Evolutionary conservation across 2,888 invertebrate species (phyloP).

Genomic region (Carabus problematicus): DNA sequence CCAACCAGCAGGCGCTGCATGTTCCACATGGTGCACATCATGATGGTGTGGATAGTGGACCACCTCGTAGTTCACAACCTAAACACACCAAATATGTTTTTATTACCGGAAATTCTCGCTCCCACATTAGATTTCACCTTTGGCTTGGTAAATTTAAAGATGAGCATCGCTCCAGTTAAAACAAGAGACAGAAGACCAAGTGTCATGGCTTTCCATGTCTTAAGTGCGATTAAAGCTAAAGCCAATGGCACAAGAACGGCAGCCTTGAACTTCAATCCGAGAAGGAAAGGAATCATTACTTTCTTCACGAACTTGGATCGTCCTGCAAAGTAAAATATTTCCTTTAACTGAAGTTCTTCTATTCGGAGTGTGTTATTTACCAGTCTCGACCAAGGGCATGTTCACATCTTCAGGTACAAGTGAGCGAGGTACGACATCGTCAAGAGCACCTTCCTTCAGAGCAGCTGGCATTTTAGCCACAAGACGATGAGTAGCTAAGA

Average conservation of each 20-base stretch:
- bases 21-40: conserved; percentile 69
- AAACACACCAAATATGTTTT: conserved; percentile 41
- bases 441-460: conserved; percentile 65
- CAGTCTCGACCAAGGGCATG: conserved; percentile 72
- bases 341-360: background rate
- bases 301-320: conserved; percentile 78
- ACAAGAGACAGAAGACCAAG: conserved; percentile 84
- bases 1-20: conserved; percentile 57
- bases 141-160: conserved; percentile 87
- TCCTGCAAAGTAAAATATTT: conserved; percentile 63
- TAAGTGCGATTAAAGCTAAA: conserved; percentile 81
- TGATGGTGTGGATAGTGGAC: conserved; percentile 80
- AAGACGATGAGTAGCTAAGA: conserved; percentile 77
- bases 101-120: conserved; percentile 10
- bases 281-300: conserved; percentile 82
- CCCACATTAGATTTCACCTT: conserved; percentile 62
- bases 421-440: conserved; percentile 69
- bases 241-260: conserved; percentile 83
- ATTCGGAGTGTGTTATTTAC: conserved; percentile 43
- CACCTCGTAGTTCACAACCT: conserved; percentile 83
- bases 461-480: conserved; percentile 76
- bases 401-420: conserved; percentile 72
- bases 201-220: conserved; percentile 90
- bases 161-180: conserved; percentile 82
- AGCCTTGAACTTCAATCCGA: conserved; percentile 86